Evolutionary conservation across 1,140 invertebrate species (phyloP), one percentile per base, ranked within the genome.

Genomic region (Plectrocnemia conspersa): DNA sequence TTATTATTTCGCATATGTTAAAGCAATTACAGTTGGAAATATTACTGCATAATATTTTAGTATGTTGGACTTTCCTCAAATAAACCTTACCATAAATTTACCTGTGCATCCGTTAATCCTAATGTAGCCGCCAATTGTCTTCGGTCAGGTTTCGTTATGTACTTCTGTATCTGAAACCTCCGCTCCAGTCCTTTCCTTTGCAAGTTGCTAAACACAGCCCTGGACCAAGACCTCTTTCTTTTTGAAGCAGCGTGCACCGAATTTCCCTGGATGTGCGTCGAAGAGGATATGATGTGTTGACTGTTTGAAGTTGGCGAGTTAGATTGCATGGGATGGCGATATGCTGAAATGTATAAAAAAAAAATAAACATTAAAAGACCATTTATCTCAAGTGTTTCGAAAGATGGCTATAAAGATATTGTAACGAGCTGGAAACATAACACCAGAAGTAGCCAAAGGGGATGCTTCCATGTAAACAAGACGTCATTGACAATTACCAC

Each of bases 131-230:
- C 93, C 33, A 96, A 72, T 68, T 94, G 91, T 63, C 91, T 78
- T 65, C 93, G 78, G 63, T 96, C 92, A 0, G 91, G 91, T 71
- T 96, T 96, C 0, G 90, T 93, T 55, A 96, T 95, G 68, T 96
- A 96, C 67, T 95, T 94, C 70, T 96, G 91, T 62, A 93, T 79
- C 61, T 92, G 88, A 68, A 96, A 96, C 60, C 91, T 70, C 58
- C 88, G 82, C 69, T 96, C 93, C 23, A 96, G 72, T 1, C 92
- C 92, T 72, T 94, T 93, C 18, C 92, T 69, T 66, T 96, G 93
- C 1, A 93, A 73, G 61, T 92, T 90, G 55, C 91, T 94, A 68
- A 96, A 95, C 0, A 98, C 95, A 0, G 94, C 94, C 56, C 95
- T 77, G 0, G 91, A 93, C 91, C 91, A 96, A 0, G 90, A 92